Percentiles rank a stretch among this genome's conserved stretches.
phyloP scores from a whole-genome alignment of 2,888 invertebrate species.

The Blera fallax region DNA sequence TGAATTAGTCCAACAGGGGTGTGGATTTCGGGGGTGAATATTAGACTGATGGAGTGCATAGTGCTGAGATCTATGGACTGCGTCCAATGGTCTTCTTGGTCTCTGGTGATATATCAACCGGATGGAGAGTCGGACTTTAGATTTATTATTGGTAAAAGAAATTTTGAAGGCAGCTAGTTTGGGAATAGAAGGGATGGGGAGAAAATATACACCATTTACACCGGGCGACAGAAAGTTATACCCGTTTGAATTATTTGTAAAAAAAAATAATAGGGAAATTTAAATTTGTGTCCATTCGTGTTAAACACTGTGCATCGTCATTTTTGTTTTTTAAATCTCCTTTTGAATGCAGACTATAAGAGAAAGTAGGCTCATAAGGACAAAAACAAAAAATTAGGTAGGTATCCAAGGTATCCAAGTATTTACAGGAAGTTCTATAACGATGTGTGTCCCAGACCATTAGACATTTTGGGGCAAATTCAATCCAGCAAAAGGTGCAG shows the following conservation, averaged over 20 bases:
- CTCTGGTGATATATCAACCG: conserved; percentile 17
- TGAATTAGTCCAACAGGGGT: conserved; percentile 55
- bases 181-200: too few relatives aligned
- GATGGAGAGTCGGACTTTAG: conserved; percentile 27
- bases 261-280: neutral
- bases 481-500: too few relatives aligned
- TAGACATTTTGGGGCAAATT: too few relatives aligned
- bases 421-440: too few relatives aligned
- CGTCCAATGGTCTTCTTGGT: neutral
- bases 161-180: neutral
- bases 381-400: too few relatives aligned
- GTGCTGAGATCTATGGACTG: neutral
- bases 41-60: conserved; percentile 39
- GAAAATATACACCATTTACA: neutral
- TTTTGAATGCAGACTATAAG: too few relatives aligned
- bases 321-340: too few relatives aligned
- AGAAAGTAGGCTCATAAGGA: too few relatives aligned
- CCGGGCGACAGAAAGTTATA: neutral
- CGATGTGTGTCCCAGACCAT: too few relatives aligned
- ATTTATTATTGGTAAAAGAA: conserved; percentile 22
- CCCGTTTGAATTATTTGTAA: neutral
- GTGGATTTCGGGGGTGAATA: conserved; percentile 33
- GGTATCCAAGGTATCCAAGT: too few relatives aligned
- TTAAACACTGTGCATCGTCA: too few relatives aligned
- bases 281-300: too few relatives aligned